phyloP scores from a whole-genome alignment of 2,888 invertebrate genomes.

The Anoplius nigerrimus region DNA sequence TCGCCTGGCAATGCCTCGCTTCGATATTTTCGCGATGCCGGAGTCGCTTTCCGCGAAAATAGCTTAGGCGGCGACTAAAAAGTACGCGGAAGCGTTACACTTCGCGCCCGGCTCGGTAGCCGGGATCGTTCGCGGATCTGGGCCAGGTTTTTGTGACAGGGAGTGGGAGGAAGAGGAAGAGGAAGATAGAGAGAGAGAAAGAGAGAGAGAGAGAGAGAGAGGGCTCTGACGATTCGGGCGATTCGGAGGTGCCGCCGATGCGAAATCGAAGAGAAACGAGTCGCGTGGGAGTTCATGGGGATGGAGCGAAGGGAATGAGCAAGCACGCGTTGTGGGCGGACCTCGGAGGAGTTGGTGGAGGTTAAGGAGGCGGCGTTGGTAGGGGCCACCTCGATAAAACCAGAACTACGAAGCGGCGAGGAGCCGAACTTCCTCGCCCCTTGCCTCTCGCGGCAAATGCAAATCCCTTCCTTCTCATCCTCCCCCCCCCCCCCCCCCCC shows the following conservation, averaged over 20 bases:
- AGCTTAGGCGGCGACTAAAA: too few relatives aligned
- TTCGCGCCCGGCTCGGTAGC: too few relatives aligned
- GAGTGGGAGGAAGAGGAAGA: too few relatives aligned
- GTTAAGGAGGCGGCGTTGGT: conserved; percentile 71
- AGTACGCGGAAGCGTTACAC: too few relatives aligned
- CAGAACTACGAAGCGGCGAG: conserved; percentile 47
- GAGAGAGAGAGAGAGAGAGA: conserved; percentile 3
- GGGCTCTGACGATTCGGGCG: background rate
- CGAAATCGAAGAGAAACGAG: conserved; percentile 54
- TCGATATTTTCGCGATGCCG: too few relatives aligned
- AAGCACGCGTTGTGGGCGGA: conserved; percentile 73
- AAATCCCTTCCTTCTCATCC: too few relatives aligned
- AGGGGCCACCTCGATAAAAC: conserved; percentile 60
- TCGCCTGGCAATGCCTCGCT: too few relatives aligned
- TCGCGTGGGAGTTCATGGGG: conserved; percentile 67
- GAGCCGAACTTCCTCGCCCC: conserved; percentile 28
- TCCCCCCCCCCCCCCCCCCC: too few relatives aligned
- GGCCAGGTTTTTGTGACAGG: background rate
- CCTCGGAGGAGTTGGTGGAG: conserved; percentile 70
- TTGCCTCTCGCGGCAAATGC: conserved; percentile 2
- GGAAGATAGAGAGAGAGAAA: conserved; percentile 18
- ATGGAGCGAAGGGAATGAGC: conserved; percentile 62
- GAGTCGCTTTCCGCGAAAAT: too few relatives aligned
- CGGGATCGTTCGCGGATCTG: too few relatives aligned
- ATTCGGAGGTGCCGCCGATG: conserved; percentile 20